Conservation (phyloP, 2,888 invertebrate genomes). For the Acleris cristana region DNA sequence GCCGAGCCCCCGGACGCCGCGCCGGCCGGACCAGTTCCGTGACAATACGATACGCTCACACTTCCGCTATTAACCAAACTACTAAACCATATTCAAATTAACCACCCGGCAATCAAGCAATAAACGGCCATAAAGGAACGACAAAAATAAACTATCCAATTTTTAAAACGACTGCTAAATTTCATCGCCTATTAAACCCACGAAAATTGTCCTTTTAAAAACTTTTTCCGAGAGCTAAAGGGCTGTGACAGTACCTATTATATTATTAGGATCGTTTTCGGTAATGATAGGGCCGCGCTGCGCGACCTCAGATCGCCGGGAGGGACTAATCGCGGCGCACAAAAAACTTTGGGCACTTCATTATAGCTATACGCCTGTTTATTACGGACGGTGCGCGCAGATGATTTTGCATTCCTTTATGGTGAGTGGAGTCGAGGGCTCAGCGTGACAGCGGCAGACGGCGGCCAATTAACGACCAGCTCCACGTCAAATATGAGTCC, state of each 20-base stretch:
- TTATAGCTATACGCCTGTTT: slow-evolving; percentile 63
- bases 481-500: slow-evolving; percentile 52
- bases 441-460: slow-evolving; percentile 26
- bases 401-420: slow-evolving; percentile 66
- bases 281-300: slow-evolving; percentile 78
- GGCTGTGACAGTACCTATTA: slow-evolving; percentile 81
- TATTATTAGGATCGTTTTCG: slow-evolving; percentile 81
- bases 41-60: slow-evolving; percentile 36
- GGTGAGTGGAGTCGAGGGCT: slow-evolving; percentile 52
- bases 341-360: slow-evolving; percentile 78
- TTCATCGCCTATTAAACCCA: slow-evolving; percentile 69
- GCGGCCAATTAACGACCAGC: slow-evolving; percentile 57
- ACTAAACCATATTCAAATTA: slow-evolving; percentile 50
- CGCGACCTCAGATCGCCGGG: slow-evolving; percentile 72
- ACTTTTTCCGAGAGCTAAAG: slow-evolving; percentile 64
- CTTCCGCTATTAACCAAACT: slow-evolving; percentile 52
- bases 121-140: slow-evolving; percentile 52
- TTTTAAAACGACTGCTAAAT: slow-evolving; percentile 74
- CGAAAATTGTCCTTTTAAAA: slow-evolving; percentile 76
- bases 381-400: slow-evolving; percentile 50
- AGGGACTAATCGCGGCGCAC: slow-evolving; percentile 70
- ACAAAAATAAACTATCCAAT: slow-evolving; percentile 65
- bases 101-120: slow-evolving; percentile 48
- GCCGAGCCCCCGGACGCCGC: slow-evolving; percentile 12
- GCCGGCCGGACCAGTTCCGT: slow-evolving; percentile 20